Evolutionary conservation across 2,113 vertebrate genomes (phyloP).

Genomic region (human (Homo sapiens)): GRCh38 chr2:157898501-157899000

Average conservation of each 20-base stretch:
- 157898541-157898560: not conserved
- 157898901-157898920: not conserved
- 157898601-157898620: constrained; percentile 47
- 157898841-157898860: not conserved
- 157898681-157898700: constrained; percentile 79
- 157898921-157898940: not conserved
- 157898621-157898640: constrained; percentile 73
- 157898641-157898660: constrained; percentile 74
- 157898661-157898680: constrained; percentile 73
- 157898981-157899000: constrained; percentile 51
- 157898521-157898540: not conserved
- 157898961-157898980: constrained; percentile 51
- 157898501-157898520: not conserved
- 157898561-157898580: not conserved
- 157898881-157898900: not conserved
- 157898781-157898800: constrained; percentile 74
- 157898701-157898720: constrained; percentile 77
- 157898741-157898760: constrained; percentile 72
- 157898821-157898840: constrained; percentile 39
- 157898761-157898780: constrained; percentile 65
- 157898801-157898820: constrained; percentile 52
- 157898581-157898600: constrained; percentile 12
- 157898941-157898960: not conserved
- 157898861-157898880: not conserved
- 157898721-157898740: constrained; percentile 78